Conservation (phyloP, 1,140 invertebrate genomes). For the Ylistrum balloti region DNA sequence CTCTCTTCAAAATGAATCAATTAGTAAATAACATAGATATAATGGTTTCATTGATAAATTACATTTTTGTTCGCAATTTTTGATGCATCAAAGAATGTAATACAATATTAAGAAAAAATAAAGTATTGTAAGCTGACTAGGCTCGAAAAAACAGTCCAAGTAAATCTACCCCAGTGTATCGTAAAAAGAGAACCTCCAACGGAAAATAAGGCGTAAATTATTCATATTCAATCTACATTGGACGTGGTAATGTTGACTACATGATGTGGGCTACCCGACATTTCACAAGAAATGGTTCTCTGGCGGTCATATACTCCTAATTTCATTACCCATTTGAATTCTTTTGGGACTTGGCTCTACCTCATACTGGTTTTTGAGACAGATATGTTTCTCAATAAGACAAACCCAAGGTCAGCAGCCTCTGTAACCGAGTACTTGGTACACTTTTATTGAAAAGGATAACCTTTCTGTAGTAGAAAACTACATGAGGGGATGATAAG, state of each 20-base stretch:
- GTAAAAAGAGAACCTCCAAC: not conserved
- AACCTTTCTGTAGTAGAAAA: not conserved
- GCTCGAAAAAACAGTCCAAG: not conserved
- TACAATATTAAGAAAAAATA: not conserved
- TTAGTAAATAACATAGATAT: too few relatives aligned
- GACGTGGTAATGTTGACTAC: not conserved
- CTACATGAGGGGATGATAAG: not conserved
- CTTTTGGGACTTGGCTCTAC: not conserved
- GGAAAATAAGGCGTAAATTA: conserved; percentile 9
- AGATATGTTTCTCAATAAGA: too few relatives aligned
- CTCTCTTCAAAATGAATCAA: too few relatives aligned
- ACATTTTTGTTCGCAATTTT: too few relatives aligned
- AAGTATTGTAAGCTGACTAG: not conserved
- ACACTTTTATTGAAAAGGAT: too few relatives aligned
- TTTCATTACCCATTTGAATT: not conserved
- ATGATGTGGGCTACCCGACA: not conserved
- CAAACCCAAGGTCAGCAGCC: not conserved
- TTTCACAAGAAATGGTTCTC: not conserved
- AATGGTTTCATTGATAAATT: too few relatives aligned
- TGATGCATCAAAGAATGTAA: too few relatives aligned
- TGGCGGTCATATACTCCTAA: not conserved
- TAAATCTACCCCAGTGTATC: not conserved
- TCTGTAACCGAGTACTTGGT: not conserved
- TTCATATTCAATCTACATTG: not conserved
- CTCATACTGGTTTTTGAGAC: not conserved